Evolutionary conservation across 2,113 vertebrate species (phyloP), one percentile per base, ranked within the genome.

Genomic region (Todiramphus chloris): DNA sequence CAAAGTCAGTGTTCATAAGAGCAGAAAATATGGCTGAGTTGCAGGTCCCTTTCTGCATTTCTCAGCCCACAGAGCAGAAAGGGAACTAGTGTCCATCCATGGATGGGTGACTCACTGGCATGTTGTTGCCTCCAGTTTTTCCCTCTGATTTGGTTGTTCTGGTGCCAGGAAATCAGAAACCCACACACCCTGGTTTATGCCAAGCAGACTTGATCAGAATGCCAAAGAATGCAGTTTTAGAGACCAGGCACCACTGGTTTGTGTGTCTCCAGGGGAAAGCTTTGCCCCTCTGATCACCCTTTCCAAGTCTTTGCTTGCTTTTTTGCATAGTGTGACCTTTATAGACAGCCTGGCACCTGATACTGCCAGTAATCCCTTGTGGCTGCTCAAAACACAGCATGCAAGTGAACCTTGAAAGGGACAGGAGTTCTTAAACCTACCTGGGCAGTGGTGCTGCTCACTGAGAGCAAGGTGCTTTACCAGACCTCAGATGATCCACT

Each of bases 21-120:
- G 79, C 70, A 89, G 70, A 96, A 94, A 94, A 89, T 50, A 48
- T 21, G 77, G 73, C 81, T 92, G 95, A 86, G 72, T 87, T 92
- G 87, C 89, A 82, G 81, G 87, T 96, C 87, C 84, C 63, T 77
- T 21, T 93, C 85, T 96, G 85, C 95, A 94, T 95, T 96, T 93
- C 76, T 94, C 93, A 93, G 93, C 95, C 94, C 86, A 94, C 13
- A 4, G 95, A 96, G 84, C 91, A 87, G 91, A 92, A 92, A 85
- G 81, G 58, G 93, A 94, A 33, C 79, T 62, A 78, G 90, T 96
- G 90, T 87, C 87, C 76, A 89, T 96, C 94, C 92, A 93, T 91
- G 95, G 87, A 60, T 96, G 94, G 87, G 66, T 97, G 96, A 96
- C 83, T 97, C 95, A 93, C 73, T 97, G 93, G 94, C 77, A 95